These are phyloP conservation scores for Spinibarbus caldwelli DNA, from an alignment of 2,797 vertebrate genomes.

Conservation along the genomic window DNA sequence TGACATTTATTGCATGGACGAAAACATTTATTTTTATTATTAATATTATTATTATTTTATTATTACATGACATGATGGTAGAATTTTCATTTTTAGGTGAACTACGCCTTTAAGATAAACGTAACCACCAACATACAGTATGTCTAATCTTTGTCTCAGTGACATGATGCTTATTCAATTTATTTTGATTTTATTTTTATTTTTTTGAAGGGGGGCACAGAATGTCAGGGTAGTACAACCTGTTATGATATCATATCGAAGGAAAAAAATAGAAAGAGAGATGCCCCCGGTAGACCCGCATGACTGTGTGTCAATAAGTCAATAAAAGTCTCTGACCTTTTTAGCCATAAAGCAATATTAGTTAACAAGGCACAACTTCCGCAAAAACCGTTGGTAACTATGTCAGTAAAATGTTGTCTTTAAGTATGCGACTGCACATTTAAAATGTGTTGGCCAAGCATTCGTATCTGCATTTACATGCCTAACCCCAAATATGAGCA, in stretches of 20 bases:
- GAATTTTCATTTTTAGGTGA: not conserved
- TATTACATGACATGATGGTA: not conserved
- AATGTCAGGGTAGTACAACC: not conserved
- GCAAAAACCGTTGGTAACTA: not conserved
- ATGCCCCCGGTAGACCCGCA: not conserved
- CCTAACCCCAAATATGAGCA: not conserved
- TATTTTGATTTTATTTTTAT: too few species aligned
- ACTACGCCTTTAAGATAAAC: not conserved
- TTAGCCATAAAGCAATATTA: not conserved
- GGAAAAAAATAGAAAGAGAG: not conserved
- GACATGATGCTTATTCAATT: too few species aligned
- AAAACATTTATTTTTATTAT: too few species aligned
- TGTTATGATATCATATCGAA: not conserved
- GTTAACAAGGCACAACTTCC: not conserved
- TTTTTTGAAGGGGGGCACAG: too few species aligned
- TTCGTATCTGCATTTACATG: slow-evolving; percentile 2
- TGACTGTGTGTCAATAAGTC: not conserved
- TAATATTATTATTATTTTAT: too few species aligned
- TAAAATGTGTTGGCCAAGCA: not conserved
- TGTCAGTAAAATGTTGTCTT: not conserved
- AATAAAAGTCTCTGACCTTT: not conserved
- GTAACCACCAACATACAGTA: not conserved
- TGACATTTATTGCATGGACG: not conserved
- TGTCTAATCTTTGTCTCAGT: slow-evolving; percentile 1
- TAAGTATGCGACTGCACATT: not conserved